A percentile compares a stretch with the other conserved stretches of the same genome.
phyloP scores from a whole-genome alignment of 2,797 vertebrate species.

The Coranthus polyacanthus region DNA sequence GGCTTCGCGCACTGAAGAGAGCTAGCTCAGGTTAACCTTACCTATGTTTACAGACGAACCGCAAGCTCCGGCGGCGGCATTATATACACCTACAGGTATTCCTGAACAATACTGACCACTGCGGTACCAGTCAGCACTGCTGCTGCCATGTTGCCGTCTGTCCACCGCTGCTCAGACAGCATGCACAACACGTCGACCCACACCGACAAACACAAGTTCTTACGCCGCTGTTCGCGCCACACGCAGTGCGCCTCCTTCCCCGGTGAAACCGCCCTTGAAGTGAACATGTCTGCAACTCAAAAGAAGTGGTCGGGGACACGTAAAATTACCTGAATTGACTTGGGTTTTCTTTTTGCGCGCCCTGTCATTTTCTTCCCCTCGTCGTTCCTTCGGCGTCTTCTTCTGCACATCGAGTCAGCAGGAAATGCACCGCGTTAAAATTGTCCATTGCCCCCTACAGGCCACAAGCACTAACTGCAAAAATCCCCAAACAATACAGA shows the following conservation, averaged over 20 bases:
- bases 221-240: neutral
- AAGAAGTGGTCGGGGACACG: neutral
- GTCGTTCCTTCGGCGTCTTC: conserved; percentile 60
- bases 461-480: neutral
- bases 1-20: too few relatives aligned
- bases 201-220: neutral
- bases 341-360: conserved; percentile 88
- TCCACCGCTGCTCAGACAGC: conserved; percentile 43
- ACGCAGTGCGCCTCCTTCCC: neutral
- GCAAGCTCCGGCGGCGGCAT: too few relatives aligned
- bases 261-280: neutral
- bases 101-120: neutral
- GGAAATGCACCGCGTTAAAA: neutral
- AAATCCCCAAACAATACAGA: too few relatives aligned
- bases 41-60: too few relatives aligned
- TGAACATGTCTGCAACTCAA: neutral
- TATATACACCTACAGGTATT: too few relatives aligned
- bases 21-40: too few relatives aligned
- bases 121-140: conserved; percentile 18
- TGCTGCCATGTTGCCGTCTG: conserved; percentile 79
- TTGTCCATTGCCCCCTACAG: conserved; percentile 26
- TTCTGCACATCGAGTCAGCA: conserved; percentile 22
- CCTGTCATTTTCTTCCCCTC: conserved; percentile 84
- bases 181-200: conserved; percentile 34
- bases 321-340: conserved; percentile 76